phyloP scores from a whole-genome alignment of 2,888 invertebrate species.

The Dasypolia templi region DNA sequence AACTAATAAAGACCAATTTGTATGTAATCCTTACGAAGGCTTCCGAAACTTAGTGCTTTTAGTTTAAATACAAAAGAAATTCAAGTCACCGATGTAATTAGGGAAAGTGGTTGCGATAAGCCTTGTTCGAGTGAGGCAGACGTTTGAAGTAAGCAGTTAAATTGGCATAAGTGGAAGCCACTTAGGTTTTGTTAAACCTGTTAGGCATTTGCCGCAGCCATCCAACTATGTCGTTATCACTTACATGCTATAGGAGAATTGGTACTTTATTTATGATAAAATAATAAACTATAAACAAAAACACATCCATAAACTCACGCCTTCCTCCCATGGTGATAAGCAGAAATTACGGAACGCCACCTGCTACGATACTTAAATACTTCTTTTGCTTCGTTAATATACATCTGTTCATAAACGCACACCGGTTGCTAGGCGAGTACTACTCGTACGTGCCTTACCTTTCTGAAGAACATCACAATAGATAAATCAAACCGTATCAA shows the following conservation, averaged over 20 bases:
- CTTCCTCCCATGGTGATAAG: too few species aligned
- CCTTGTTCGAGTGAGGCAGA: slow-evolving; percentile 51
- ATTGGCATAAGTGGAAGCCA: slow-evolving; percentile 63
- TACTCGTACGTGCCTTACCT: too few species aligned
- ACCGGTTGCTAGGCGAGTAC: too few species aligned
- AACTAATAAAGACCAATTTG: slow-evolving; percentile 53
- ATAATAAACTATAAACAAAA: background rate
- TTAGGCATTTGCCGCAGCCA: slow-evolving; percentile 48
- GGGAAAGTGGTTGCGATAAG: slow-evolving; percentile 57
- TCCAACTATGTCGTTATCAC: slow-evolving; percentile 35
- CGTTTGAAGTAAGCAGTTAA: slow-evolving; percentile 50
- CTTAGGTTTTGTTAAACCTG: slow-evolving; percentile 52
- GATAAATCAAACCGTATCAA: too few species aligned
- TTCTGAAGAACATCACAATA: too few species aligned
- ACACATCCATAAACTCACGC: too few species aligned
- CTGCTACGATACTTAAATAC: too few species aligned
- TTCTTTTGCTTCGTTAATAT: too few species aligned
- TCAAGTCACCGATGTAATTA: slow-evolving; percentile 64
- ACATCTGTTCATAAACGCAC: too few species aligned
- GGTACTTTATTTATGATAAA: background rate
- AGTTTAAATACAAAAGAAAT: slow-evolving; percentile 63
- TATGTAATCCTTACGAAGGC: slow-evolving; percentile 42
- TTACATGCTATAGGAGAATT: background rate
- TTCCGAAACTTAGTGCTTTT: slow-evolving; percentile 42
- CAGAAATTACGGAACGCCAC: too few species aligned